Percentiles rank a stretch among this genome's conserved stretches.
Conservation (phyloP, 2,888 invertebrate genomes). For the Drosophila anomelani region DNA sequence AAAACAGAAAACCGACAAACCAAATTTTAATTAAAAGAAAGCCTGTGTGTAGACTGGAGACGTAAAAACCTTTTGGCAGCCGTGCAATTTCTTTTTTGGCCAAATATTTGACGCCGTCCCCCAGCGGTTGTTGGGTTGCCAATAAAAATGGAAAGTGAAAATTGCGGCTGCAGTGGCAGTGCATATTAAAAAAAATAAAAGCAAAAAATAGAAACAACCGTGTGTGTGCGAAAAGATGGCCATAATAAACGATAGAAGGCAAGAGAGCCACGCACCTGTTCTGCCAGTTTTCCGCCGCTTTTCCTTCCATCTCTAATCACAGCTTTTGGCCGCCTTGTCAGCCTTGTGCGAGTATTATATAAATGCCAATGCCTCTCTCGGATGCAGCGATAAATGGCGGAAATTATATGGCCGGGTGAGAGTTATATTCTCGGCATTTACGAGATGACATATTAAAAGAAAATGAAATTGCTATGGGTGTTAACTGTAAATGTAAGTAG, state of each 20-base stretch:
- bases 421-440: slow-evolving; percentile 31
- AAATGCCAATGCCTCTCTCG: slow-evolving; percentile 53
- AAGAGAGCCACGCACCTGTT: slow-evolving; percentile 65
- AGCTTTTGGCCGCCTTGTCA: slow-evolving; percentile 18
- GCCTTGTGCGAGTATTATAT: slow-evolving; percentile 66
- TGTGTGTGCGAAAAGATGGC: slow-evolving; percentile 52
- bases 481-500: slow-evolving; percentile 1
- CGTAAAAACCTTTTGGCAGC: slow-evolving; percentile 72
- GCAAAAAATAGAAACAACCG: slow-evolving; percentile 25
- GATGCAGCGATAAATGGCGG: slow-evolving; percentile 44
- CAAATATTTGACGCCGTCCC: slow-evolving; percentile 69
- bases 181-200: slow-evolving; percentile 72
- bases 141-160: slow-evolving; percentile 80
- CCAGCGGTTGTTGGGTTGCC: slow-evolving; percentile 58
- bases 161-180: slow-evolving; percentile 70
- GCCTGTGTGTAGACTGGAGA: slow-evolving; percentile 49
- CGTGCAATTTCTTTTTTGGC: slow-evolving; percentile 75
- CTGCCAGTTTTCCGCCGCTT: slow-evolving; percentile 75
- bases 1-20: slow-evolving; percentile 18
- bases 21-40: slow-evolving; percentile 75
- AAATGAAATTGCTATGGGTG: slow-evolving; percentile 13
- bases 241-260: slow-evolving; percentile 75
- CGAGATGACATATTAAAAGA: slow-evolving; percentile 13
- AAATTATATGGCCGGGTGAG: slow-evolving; percentile 60
- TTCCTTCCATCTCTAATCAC: slow-evolving; percentile 68